Evolutionary conservation across 2,113 vertebrate genomes (phyloP), one percentile per base, ranked within the genome.

Genomic region (Turdus rufiventris): DNA sequence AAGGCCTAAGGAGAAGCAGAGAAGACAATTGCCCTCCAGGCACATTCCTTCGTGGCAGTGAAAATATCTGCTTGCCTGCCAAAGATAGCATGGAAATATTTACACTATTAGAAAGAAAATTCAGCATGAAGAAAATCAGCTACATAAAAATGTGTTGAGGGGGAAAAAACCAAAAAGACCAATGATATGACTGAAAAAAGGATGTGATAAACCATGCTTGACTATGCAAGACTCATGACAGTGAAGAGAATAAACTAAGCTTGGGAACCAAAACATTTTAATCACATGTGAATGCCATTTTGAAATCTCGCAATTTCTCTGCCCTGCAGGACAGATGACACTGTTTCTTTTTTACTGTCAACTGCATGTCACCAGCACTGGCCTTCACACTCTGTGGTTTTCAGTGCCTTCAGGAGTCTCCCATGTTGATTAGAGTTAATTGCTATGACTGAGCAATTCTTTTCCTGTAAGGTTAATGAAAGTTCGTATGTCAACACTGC

Each of bases 31-130:
- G 15, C 21, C 25, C 40, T 89, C 12, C 29, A 67, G 58, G 57
- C 33, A 62, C 18, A 25, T 66, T 70, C 29, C 18, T 85, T 79
- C 43, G 33, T 28, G 23, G 76, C 62, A 85, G 61, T 26, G 26
- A 73, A 91, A 93, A 61, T 53, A 90, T 53, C 58, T 75, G 17
- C 28, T 82, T 79, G 8, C 26, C 79, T 83, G 33, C 57, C 42
- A 90, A 75, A 48, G 50, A 72, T 66, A 94, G 29, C 9, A 34
- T 12, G 47, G 60, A 61, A 93, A 88, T 90, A 76, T 85, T 76
- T 91, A 50, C 54, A 8, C 12, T 48, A 47, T 34, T 65, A 54
- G 57, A 86, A 93, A 70, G 16, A 75, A 94, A 91, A 93, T 45
- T 85, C 29, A 63, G 4, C 48, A 57, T 11, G 26, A 67, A 85